Base-by-base conservation (phyloP, 2,888 invertebrate species). In the Eupelmus urozonus region DNA sequence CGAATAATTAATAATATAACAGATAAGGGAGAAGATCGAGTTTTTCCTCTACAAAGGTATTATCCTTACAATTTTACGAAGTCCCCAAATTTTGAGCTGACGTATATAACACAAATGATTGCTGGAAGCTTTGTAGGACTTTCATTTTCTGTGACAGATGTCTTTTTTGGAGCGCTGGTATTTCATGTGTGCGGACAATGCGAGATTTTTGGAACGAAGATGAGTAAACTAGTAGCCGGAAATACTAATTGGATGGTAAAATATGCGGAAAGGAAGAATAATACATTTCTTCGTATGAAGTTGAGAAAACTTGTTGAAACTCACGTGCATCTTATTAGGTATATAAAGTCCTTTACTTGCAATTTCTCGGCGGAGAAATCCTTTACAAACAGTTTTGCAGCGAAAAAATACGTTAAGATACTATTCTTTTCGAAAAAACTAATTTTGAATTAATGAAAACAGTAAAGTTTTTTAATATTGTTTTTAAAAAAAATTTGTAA, bases 181-280 rank as follows among this genome's bases (percentile, higher is more conserved):
- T 74, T 80, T 71, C 80, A 80, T 18, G 80, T 69, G 0, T 27
- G 63, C 40, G 77, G 62, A 0, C 77, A 75, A 34, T 74, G 65
- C 29, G 74, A 80, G 29, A 77, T 77, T 13, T 13, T 80, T 1
- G 49, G 13, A 0, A n/a, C 9, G 1, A 65, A 40, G 16, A 57
- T 71, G 59, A 63, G 7, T 42, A 3, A 45, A 18, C 4, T 76
- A 23, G 0, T 13, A 25, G n/a, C n/a, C n/a, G n/a, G n/a, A n/a
- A n/a, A n/a, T n/a, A n/a, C n/a, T n/a, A n/a, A n/a, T n/a, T n/a
- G n/a, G n/a, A n/a, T n/a, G n/a, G n/a, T n/a, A n/a, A n/a, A n/a
- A n/a, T n/a, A n/a, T n/a, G n/a, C n/a, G 13, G 13, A n/a, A n/a
- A n/a, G n/a, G n/a, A n/a, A n/a, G n/a, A n/a, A n/a, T n/a, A n/a